Conservation (phyloP, 2,113 vertebrate species). For the Dasypus novemcinctus region DNA sequence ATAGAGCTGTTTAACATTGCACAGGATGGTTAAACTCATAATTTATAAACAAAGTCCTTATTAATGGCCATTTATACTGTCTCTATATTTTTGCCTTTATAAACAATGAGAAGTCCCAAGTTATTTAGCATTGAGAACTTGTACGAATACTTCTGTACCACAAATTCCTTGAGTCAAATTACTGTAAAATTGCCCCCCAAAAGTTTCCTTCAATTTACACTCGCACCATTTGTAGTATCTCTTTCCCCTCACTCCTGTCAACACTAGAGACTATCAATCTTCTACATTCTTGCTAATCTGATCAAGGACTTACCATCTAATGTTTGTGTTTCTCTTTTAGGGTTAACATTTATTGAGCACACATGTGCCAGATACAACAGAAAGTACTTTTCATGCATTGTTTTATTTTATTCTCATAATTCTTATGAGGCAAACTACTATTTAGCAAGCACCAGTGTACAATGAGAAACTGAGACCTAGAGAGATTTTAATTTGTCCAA, state of each 20-base stretch:
- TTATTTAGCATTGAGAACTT: neutral
- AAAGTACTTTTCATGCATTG: neutral
- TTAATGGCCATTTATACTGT: neutral
- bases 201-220: neutral
- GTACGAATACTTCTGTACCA: neutral
- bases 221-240: too few species aligned
- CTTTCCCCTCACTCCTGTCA: neutral
- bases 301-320: neutral
- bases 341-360: neutral
- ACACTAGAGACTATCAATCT: too few species aligned
- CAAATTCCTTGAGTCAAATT: neutral
- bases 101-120: neutral
- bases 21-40: neutral
- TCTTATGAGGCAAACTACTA: neutral
- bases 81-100: neutral
- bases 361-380: fast-evolving
- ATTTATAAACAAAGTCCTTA: neutral
- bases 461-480: neutral
- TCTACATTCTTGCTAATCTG: neutral
- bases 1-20: neutral
- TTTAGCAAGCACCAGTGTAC: neutral
- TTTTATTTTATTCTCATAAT: neutral
- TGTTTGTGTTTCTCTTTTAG: neutral
- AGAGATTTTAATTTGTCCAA: neutral
- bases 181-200: neutral